phyloP scores from a whole-genome alignment of 2,113 vertebrate species.

The Gallinago undulata region DNA sequence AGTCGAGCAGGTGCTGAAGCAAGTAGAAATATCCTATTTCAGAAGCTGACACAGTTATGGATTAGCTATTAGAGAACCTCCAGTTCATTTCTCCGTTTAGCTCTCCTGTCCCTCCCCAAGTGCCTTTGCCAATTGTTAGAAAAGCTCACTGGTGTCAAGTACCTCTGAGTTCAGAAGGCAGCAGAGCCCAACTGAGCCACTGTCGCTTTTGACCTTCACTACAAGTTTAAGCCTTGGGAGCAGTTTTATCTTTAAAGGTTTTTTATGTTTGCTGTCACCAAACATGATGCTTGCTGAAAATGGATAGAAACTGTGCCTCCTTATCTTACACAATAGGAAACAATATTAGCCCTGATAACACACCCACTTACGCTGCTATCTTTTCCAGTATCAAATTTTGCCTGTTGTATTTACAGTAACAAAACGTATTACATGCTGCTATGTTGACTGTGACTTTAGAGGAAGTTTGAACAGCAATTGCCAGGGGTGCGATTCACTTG shows the following conservation, averaged over 20 bases:
- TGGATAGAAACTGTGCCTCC: not conserved
- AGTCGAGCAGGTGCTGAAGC: slow-evolving; percentile 24
- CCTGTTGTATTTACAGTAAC: not conserved
- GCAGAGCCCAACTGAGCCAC: not conserved
- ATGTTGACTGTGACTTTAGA: not conserved
- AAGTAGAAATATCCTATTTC: slow-evolving; percentile 11
- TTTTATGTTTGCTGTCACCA: slow-evolving; percentile 10
- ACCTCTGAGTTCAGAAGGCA: not conserved
- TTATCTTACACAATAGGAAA: not conserved
- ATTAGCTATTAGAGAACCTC: not conserved
- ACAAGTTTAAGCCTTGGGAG: not conserved
- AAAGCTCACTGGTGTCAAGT: not conserved
- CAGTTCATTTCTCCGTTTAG: not conserved
- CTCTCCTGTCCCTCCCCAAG: not conserved
- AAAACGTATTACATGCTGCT: not conserved
- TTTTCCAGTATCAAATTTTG: not conserved
- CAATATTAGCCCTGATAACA: not conserved
- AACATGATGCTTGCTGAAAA: not conserved
- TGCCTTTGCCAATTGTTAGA: not conserved
- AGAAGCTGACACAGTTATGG: slow-evolving; percentile 45
- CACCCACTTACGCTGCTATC: not conserved
- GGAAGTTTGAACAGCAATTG: not conserved
- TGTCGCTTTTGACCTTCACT: not conserved
- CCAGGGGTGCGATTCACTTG: not conserved
- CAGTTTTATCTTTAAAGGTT: not conserved